Evolutionary conservation across 2,888 invertebrate genomes (phyloP), one percentile per base, ranked within the genome.

Genomic region (Amitus sp.): DNA sequence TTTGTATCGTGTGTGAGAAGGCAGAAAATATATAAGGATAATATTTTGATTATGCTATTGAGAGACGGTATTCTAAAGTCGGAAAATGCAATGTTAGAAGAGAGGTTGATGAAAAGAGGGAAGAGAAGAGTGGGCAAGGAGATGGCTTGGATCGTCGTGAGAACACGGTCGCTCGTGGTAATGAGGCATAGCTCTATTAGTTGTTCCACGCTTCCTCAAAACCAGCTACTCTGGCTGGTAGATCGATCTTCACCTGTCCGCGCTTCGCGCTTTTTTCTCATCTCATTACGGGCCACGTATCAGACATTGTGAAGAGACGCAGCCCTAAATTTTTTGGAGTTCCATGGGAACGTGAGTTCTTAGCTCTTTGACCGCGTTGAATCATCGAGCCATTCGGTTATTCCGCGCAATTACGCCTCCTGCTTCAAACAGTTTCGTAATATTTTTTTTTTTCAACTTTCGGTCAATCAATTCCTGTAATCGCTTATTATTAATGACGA

Each of bases 101-200:
- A 49, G 46, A 40, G 40, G 47, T 48, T 27, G 46, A 58, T 39
- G 60, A 59, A 49, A 39, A 61, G 64, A 68, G 65, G 62, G 66
- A n/a, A n/a, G 66, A 62, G 64, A 68, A 66, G 62, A 65, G 66
- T 61, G 66, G 62, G 65, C 66, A 65, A 62, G 66, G 63, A 65
- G 65, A 66, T 62, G 62, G 56, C 37, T 59, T 50, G 55, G 65
- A 68, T 71, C 68, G 66, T 72, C 73, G 71, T 73, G 71, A 73
- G 73, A 73, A 73, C 69, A 72, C 69, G 72, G 69, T 70, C 71
- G 65, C 69, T 70, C 62, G 54, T 64, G 69, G 69, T 73, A 73
- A 73, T 70, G 70, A 73, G 72, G 66, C 72, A 72, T 71, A 72
- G 73, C 71, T 74, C 72, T 74, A 74, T 74, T 73, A 73, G 70